These are phyloP conservation scores for Camelus bactrianus DNA, from an alignment of 2,113 vertebrate species.

Conservation along the genomic window DNA sequence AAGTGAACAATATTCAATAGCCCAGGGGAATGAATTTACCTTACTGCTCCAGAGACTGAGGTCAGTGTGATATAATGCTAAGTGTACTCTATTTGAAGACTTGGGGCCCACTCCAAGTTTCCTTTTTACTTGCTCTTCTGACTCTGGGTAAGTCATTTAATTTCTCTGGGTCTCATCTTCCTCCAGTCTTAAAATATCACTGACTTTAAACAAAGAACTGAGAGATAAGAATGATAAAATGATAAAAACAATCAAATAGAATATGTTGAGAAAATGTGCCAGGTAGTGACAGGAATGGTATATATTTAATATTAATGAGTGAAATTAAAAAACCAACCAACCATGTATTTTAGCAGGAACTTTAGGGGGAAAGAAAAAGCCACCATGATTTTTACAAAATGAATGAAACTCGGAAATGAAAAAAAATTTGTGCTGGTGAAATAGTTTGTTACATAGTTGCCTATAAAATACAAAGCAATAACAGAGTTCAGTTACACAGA, in stretches of 20 bases:
- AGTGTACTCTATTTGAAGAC: background rate
- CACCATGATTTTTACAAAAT: constrained; percentile 60
- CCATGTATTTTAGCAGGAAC: constrained; percentile 48
- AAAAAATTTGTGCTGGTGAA: constrained; percentile 31
- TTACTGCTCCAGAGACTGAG: background rate
- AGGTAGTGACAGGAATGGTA: background rate
- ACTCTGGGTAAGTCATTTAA: constrained; percentile 22
- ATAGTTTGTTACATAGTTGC: constrained; percentile 37
- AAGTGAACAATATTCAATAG: background rate
- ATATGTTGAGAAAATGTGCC: constrained; percentile 17
- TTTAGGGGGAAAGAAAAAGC: constrained; percentile 41
- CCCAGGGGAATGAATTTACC: background rate
- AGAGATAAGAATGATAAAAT: constrained; percentile 39
- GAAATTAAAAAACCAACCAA: constrained; percentile 21
- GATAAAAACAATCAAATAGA: constrained; percentile 22
- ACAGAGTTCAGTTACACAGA: constrained; percentile 9
- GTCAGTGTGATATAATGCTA: background rate
- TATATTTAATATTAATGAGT: background rate
- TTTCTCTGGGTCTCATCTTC: constrained; percentile 42
- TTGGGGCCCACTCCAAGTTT: background rate
- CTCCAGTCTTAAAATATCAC: constrained; percentile 57
- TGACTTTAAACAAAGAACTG: constrained; percentile 51
- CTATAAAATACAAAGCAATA: constrained; percentile 53
- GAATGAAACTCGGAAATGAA: constrained; percentile 37
- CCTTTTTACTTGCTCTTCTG: constrained; percentile 35